Evolutionary conservation across 2,797 vertebrate genomes (phyloP).

Genomic region (Cyprinodon diabolis): DNA sequence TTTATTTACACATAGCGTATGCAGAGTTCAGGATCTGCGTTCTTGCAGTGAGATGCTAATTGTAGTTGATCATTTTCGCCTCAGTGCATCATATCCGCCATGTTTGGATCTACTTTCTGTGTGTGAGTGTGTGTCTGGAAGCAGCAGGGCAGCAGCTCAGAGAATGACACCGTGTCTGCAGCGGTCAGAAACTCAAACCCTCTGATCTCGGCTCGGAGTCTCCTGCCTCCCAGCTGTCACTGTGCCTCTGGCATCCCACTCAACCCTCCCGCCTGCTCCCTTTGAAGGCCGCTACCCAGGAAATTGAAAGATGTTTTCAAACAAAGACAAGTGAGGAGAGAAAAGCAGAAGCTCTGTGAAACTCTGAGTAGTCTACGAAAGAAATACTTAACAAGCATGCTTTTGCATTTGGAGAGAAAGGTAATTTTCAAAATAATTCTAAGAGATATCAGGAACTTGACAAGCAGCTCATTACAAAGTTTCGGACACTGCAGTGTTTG

Average conservation of each 20-base stretch:
- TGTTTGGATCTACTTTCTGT: slow-evolving; percentile 29
- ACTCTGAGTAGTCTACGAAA: slow-evolving; percentile 28
- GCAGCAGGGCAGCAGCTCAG: slow-evolving; percentile 59
- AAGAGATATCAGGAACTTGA: neutral
- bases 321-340: slow-evolving; percentile 69
- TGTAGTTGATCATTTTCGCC: neutral
- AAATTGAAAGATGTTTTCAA: slow-evolving; percentile 82
- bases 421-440: neutral
- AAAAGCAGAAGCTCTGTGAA: slow-evolving; percentile 35
- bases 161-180: slow-evolving; percentile 70
- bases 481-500: neutral
- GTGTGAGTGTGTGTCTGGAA: slow-evolving; percentile 45
- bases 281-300: slow-evolving; percentile 79
- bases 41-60: neutral
- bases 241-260: slow-evolving; percentile 73
- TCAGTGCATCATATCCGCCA: slow-evolving; percentile 2
- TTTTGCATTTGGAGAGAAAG: neutral
- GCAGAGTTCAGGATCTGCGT: neutral
- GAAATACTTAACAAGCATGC: slow-evolving; percentile 21
- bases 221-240: slow-evolving; percentile 84
- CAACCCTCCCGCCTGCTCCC: slow-evolving; percentile 54
- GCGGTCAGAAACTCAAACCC: slow-evolving; percentile 72
- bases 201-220: slow-evolving; percentile 76
- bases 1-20: neutral
- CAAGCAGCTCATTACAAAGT: neutral